A percentile compares a stretch with the other conserved stretches of the same genome.
Conservation (phyloP, 2,113 vertebrate species). For the Embiotoca jacksoni region DNA sequence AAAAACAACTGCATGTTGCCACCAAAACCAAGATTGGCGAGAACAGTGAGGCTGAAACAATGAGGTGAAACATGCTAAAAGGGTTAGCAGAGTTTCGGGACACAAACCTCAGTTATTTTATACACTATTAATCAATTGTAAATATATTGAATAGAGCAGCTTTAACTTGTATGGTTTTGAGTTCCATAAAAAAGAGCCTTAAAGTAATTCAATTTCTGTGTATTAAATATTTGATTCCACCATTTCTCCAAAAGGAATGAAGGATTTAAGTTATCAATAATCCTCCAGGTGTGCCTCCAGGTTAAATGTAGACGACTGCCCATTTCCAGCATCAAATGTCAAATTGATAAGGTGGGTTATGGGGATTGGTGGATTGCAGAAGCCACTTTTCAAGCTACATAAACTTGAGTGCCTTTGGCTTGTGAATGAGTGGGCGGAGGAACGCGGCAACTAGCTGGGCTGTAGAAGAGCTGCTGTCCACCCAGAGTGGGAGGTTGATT, state of each 20-base stretch:
- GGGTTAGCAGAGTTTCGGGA: no score
- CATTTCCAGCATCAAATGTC: background rate
- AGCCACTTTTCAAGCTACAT: constrained; percentile 26
- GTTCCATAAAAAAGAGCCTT: background rate
- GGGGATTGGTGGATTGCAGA: background rate
- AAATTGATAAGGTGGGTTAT: background rate
- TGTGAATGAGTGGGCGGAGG: constrained; percentile 41
- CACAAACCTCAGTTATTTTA: no score
- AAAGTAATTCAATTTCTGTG: no score
- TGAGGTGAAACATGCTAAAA: no score
- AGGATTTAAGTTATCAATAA: background rate
- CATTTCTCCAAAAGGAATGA: no score
- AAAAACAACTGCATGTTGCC: no score
- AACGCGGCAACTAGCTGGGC: constrained; percentile 4
- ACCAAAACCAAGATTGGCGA: no score
- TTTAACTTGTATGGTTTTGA: no score
- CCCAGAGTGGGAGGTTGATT: constrained; percentile 56
- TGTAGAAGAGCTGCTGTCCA: constrained; percentile 39
- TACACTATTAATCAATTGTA: no score
- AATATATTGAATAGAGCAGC: no score
- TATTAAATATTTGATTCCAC: no score
- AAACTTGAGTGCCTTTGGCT: constrained; percentile 8
- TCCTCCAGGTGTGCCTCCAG: background rate
- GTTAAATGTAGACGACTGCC: background rate
- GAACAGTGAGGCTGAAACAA: no score